A percentile compares a stretch with the other conserved stretches of the same genome.
Evolutionary conservation across 2,113 vertebrate genomes (phyloP).

Genomic region (Phyllostomus hastatus): DNA sequence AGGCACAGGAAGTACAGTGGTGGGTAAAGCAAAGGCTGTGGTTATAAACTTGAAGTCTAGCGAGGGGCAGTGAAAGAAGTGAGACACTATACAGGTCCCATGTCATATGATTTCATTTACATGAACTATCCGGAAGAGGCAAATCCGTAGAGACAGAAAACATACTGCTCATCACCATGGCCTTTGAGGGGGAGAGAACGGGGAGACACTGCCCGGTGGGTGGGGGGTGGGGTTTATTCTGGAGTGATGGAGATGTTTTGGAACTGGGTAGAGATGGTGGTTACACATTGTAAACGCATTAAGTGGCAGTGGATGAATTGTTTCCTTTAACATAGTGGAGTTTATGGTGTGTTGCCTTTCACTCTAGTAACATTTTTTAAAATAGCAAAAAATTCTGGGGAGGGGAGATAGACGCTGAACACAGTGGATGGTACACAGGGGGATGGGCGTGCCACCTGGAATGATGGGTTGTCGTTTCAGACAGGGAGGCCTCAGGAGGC

Average conservation of each 20-base stretch:
- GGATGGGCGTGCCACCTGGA: background rate
- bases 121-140: background rate
- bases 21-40: background rate
- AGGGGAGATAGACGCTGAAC: background rate
- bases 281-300: fast-evolving
- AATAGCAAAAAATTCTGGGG: background rate
- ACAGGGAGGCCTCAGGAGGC: background rate
- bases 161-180: background rate
- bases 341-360: background rate
- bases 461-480: background rate
- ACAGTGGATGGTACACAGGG: background rate
- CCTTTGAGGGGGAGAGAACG: fast-evolving
- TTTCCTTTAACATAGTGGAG: background rate
- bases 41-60: background rate
- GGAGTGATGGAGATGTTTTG: background rate
- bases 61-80: background rate
- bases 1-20: background rate
- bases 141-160: background rate
- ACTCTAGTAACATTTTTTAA: background rate
- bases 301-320: background rate
- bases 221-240: background rate
- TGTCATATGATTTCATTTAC: background rate
- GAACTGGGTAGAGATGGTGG: background rate
- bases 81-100: background rate
- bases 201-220: background rate